phyloP scores from a whole-genome alignment of 2,113 vertebrate genomes.

The Takifugu flavidus region DNA sequence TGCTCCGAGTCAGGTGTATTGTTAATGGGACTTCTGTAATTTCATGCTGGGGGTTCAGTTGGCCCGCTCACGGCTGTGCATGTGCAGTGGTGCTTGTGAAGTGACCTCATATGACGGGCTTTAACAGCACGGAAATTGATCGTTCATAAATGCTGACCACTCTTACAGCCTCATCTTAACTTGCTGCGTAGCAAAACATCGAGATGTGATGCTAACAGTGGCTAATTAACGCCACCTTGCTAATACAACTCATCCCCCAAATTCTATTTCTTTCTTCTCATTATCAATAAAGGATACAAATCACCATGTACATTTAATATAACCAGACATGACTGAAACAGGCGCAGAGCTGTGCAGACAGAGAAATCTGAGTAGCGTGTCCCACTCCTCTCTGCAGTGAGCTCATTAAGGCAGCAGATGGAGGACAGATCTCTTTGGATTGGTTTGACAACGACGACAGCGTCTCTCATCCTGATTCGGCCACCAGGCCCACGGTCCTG shows the following conservation, averaged over 20 bases:
- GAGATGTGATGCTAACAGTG: conserved; percentile 11
- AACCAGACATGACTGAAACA: no score
- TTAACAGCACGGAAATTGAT: conserved; percentile 39
- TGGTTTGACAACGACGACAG: conserved; percentile 94
- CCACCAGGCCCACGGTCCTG: conserved; percentile 87
- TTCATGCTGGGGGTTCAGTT: conserved; percentile 54
- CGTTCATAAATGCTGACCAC: conserved; percentile 26
- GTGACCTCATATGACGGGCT: conserved; percentile 40
- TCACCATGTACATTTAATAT: background rate
- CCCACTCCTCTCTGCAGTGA: conserved; percentile 79
- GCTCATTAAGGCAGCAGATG: conserved; percentile 94
- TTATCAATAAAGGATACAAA: no score
- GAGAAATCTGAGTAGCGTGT: conserved; percentile 40
- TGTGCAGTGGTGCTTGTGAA: conserved; percentile 33
- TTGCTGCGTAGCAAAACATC: conserved; percentile 31
- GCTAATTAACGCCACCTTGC: no score
- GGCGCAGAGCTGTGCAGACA: background rate
- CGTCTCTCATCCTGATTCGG: conserved; percentile 76
- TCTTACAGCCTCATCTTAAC: conserved; percentile 25
- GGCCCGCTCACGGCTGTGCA: conserved; percentile 8
- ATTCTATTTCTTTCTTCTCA: no score
- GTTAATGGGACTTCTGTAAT: conserved; percentile 72
- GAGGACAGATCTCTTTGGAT: conserved; percentile 97
- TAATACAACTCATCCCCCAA: no score
- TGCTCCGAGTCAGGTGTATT: conserved; percentile 53